Conservation (phyloP, 1,140 invertebrate species). For the Proctacanthus coquilletti region DNA sequence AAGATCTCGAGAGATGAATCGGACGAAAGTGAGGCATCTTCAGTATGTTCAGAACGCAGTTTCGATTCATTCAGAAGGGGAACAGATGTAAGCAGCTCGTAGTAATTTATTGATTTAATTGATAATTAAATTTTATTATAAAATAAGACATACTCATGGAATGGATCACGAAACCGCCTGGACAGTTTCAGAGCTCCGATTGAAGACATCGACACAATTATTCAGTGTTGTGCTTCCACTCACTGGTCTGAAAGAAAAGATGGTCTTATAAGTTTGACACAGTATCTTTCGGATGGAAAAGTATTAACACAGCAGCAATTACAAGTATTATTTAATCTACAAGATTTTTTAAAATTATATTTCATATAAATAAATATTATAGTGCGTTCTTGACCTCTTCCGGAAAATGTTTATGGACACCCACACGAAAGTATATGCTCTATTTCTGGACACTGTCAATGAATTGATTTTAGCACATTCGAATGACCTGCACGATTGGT, state of each 20-base stretch:
- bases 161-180: slow-evolving; percentile 60
- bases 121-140: slow-evolving; percentile 6
- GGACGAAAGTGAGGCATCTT: slow-evolving; percentile 87
- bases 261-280: slow-evolving; percentile 63
- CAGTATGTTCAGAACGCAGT: slow-evolving; percentile 83
- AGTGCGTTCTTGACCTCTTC: slow-evolving; percentile 54
- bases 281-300: slow-evolving; percentile 28
- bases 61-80: slow-evolving; percentile 66
- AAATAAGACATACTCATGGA: slow-evolving; percentile 55
- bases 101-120: slow-evolving; percentile 10
- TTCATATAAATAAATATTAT: slow-evolving; percentile 2
- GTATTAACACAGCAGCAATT: slow-evolving; percentile 23
- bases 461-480: slow-evolving; percentile 77
- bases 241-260: slow-evolving; percentile 88
- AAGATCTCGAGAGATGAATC: slow-evolving; percentile 43
- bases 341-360: not conserved
- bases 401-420: slow-evolving; percentile 95
- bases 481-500: slow-evolving; percentile 75
- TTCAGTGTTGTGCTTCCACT: slow-evolving; percentile 68
- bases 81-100: slow-evolving; percentile 56
- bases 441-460: slow-evolving; percentile 83
- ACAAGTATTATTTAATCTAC: slow-evolving; percentile 8
- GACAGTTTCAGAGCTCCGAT: slow-evolving; percentile 36
- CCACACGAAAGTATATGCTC: slow-evolving; percentile 88
- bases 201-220: slow-evolving; percentile 78